Base-by-base conservation (phyloP, 1,140 invertebrate species). In the Mycetomoellerius zeteki region DNA sequence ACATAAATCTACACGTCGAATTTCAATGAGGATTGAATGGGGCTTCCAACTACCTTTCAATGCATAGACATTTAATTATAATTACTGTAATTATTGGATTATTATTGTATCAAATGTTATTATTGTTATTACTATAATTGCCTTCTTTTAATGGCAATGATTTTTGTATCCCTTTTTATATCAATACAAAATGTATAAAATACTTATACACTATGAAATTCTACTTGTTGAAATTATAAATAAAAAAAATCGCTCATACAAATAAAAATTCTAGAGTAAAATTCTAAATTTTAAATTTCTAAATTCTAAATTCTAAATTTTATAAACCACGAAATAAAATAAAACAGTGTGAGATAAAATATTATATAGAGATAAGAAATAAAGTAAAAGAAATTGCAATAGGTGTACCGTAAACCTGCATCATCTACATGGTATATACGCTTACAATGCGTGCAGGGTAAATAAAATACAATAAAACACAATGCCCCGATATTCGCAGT, bases 1-100 rank as follows among this genome's bases (percentile, higher is more conserved):
- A 84, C 69, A 73, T 84, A 84, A 73, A 73, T 84, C 69, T 54
- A 73, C 54, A 50, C 24, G 27, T 60, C 43, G 37, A 84, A 60
- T 75, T 73, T 43, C 69, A 73, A 60, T 71, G 19, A 37, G 16
- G 30, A 60, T 73, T 60, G 37, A 84, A 75, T 60, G 19, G 54
- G 19, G 7, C 24, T 58, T 21, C 47, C 80, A 60, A 58, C 54
- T 52, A 37, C 7, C 54, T 84, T 60, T 84, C 80, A 33, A 73
- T 21, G 16, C 30, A n/a, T 54, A 30, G 12, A 24, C 21, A 82
- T 27, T 47, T 58, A 12, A 58, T 60, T 47, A 50, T 50, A 10
- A 60, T 60, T 75, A 58, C 52, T 81, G 10, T 19, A n/a, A 81
- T 71, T 54, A 81, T 19, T 27, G 24, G 47, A 56, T 52, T 54